Percentiles rank a stretch among this genome's conserved stretches.
Conservation (phyloP, 2,888 invertebrate species). For the Hecatera dysodea region DNA sequence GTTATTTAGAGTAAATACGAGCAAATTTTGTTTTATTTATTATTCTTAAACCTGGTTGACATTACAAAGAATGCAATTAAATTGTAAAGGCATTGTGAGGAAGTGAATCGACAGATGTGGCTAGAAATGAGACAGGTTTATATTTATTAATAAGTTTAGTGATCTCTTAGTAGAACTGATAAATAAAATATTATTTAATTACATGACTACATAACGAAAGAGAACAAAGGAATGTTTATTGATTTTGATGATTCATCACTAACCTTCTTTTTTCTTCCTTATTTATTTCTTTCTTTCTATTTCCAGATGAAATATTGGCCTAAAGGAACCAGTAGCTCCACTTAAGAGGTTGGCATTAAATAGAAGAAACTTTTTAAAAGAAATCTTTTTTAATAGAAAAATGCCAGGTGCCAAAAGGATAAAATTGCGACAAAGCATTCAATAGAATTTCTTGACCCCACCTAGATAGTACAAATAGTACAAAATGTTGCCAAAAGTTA, state of each 20-base stretch:
- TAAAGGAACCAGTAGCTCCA: too few relatives aligned
- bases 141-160: background rate
- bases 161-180: background rate
- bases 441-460: slow-evolving; percentile 3
- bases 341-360: background rate
- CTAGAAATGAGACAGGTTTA: background rate
- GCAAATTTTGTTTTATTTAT: slow-evolving; percentile 2
- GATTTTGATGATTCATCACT: too few relatives aligned
- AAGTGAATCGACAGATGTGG: slow-evolving; percentile 9
- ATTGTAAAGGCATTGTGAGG: background rate
- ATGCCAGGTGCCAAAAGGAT: background rate
- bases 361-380: too few relatives aligned
- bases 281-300: too few relatives aligned
- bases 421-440: slow-evolving; percentile 8
- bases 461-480: background rate
- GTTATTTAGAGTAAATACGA: background rate
- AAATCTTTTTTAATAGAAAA: background rate
- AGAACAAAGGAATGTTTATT: background rate
- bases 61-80: slow-evolving; percentile 46
- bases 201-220: too few relatives aligned
- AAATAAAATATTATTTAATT: background rate
- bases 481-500: slow-evolving; percentile 44
- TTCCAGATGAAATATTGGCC: too few relatives aligned
- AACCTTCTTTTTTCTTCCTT: too few relatives aligned
- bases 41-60: slow-evolving; percentile 13